Evolutionary conservation across 1,140 invertebrate genomes (phyloP), one percentile per base, ranked within the genome.

Genomic region (Varroa destructor): DNA sequence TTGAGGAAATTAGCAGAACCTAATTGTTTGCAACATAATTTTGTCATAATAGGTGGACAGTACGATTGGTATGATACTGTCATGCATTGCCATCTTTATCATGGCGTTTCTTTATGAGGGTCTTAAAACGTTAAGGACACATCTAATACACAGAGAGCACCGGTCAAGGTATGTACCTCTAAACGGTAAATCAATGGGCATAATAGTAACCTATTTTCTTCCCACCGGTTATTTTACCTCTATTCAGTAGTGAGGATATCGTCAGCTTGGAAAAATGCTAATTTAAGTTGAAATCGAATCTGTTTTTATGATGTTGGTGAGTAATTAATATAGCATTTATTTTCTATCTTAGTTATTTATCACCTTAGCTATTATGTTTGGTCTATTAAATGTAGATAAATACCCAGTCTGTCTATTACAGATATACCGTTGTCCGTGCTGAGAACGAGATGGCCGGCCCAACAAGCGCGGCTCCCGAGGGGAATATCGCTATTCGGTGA

Each of bases 101-200:
- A 85, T 93, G 79, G 89, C 87, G 0, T 83, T 89, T 8, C 81
- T 93, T 25, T 95, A 94, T 78, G 92, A 95, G 81, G 90, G 89
- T 14, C 83, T 95, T 0, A 95, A 95, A 80, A 92, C 90, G 81
- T 92, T 89, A 77, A 85, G 84, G 82, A 74, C 74, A 55, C 58
- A 73, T n/a, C 67, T 75, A 1, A 73, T 73, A 57, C 72, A 74
- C 58, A 36, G 71, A 40, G 61, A 72, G 54, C 56, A 71, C 0
- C 73, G 72, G 36, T 56, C 58, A 43, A 74, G 73, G 1, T 71
- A 74, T 46, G 72, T 73, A 58, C 72, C 74, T 0, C 72, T 73
- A 1, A 2, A 72, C 61, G 0, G 72, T 72, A 57, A 72, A 73
- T 1, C 74, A 74, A 51, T 72, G 73, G 43, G 67, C 73, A 3